phyloP scores from a whole-genome alignment of 2,113 vertebrate species.

The Orthonyx spaldingii region DNA sequence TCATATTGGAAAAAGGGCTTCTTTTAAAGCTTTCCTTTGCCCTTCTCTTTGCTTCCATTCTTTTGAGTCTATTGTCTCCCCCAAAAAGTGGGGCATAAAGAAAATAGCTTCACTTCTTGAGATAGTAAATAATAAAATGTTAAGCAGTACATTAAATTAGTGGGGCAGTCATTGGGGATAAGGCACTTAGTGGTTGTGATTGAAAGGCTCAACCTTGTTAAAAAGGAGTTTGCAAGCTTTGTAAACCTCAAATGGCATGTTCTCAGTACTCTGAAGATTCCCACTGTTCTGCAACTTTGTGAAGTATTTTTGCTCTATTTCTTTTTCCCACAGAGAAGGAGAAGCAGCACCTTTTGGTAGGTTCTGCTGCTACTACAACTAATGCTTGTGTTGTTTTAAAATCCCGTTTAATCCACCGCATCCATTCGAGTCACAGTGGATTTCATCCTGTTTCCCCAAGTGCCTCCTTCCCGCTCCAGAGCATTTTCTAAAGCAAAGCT shows the following conservation, averaged over 20 bases:
- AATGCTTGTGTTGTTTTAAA: slow-evolving; percentile 15
- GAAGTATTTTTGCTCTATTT: slow-evolving; percentile 7
- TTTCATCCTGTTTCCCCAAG: background rate
- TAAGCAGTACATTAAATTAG: slow-evolving; percentile 41
- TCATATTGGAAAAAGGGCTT: background rate
- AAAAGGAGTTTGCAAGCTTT: background rate
- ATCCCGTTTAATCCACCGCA: slow-evolving; percentile 29
- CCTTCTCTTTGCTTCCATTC: background rate
- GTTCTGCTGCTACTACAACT: background rate
- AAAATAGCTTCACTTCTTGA: slow-evolving; percentile 31
- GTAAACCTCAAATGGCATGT: background rate
- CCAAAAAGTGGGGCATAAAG: background rate
- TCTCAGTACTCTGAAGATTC: background rate
- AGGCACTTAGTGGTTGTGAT: background rate
- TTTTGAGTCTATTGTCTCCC: background rate
- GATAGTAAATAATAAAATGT: slow-evolving; percentile 45
- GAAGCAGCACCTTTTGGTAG: background rate
- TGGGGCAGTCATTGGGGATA: background rate
- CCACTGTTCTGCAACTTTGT: background rate
- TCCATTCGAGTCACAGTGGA: background rate
- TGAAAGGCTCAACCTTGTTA: background rate
- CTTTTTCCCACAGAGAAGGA: background rate
- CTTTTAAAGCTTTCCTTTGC: background rate
- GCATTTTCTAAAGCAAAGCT: slow-evolving; percentile 20
- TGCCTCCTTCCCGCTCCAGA: background rate